phyloP scores from a whole-genome alignment of 2,888 invertebrate genomes.

The Synanthedon myopaeformis region DNA sequence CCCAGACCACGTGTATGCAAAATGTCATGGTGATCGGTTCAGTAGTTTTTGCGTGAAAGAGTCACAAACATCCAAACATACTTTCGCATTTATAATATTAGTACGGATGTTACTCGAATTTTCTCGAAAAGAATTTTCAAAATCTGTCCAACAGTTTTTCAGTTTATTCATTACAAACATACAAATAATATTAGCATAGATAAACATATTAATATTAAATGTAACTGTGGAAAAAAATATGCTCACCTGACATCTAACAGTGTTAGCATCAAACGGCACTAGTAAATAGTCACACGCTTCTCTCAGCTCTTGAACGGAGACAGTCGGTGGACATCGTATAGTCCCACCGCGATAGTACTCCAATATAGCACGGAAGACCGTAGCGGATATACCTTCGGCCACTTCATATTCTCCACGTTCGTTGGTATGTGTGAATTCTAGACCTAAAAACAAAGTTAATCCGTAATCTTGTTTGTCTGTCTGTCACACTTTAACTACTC shows the following conservation, averaged over 20 bases:
- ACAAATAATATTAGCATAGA: too few species aligned
- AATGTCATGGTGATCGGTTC: too few species aligned
- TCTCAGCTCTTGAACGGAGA: constrained; percentile 94
- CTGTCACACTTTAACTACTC: too few species aligned
- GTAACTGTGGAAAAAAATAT: background rate
- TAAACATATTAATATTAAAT: background rate
- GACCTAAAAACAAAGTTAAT: constrained; percentile 59
- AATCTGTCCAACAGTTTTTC: too few species aligned
- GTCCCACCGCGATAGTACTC: constrained; percentile 94
- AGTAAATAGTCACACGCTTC: constrained; percentile 99
- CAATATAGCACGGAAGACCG: constrained; percentile 93
- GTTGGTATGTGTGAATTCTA: constrained; percentile 92
- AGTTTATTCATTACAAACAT: too few species aligned
- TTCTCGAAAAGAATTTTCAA: too few species aligned
- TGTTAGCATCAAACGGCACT: constrained; percentile 96
- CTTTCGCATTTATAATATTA: too few species aligned
- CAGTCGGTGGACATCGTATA: constrained; percentile 94
- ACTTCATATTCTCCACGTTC: constrained; percentile 97
- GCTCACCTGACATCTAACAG: constrained; percentile 82
- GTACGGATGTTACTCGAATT: too few species aligned
- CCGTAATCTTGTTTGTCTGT: too few species aligned
- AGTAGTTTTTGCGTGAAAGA: too few species aligned
- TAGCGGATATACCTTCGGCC: constrained; percentile 96
- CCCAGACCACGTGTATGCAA: too few species aligned
- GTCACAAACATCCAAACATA: too few species aligned